Evolutionary conservation across 2,888 invertebrate species (phyloP).

Genomic region (Hypsopygia costalis): DNA sequence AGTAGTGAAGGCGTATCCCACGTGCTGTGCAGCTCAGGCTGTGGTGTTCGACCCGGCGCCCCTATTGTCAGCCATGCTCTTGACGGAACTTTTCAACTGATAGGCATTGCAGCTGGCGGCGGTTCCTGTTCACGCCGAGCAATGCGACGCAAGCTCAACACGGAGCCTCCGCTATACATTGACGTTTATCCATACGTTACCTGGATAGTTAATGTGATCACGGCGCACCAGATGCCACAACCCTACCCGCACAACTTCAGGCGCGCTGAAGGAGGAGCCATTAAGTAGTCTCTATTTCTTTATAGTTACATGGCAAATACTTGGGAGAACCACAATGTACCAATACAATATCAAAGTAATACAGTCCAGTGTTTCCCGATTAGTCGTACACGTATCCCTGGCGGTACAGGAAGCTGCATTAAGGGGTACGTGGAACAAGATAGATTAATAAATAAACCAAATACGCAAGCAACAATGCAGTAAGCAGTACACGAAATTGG

Average conservation of each 20-base stretch:
- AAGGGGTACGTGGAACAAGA: too few species aligned
- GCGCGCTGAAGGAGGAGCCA: constrained; percentile 37
- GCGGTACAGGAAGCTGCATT: too few species aligned
- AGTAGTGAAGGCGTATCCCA: constrained; percentile 56
- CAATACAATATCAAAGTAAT: too few species aligned
- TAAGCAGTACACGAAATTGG: too few species aligned
- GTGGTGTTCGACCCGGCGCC: constrained; percentile 57
- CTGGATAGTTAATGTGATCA: constrained; percentile 61
- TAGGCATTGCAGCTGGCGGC: constrained; percentile 54
- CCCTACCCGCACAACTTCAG: constrained; percentile 52
- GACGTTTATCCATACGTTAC: constrained; percentile 59
- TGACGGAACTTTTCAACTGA: constrained; percentile 53
- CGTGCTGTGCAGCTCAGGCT: constrained; percentile 59
- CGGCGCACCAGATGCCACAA: constrained; percentile 50
- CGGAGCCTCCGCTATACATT: constrained; percentile 57
- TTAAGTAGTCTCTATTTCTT: constrained; percentile 25
- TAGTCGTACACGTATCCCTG: too few species aligned
- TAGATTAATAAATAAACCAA: too few species aligned
- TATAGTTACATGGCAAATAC: too few species aligned
- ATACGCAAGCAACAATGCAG: too few species aligned
- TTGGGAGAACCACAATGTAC: too few species aligned
- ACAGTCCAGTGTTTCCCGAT: too few species aligned
- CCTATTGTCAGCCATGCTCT: constrained; percentile 52
- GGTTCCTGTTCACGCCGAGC: constrained; percentile 41
- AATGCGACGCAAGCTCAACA: constrained; percentile 51